Evolutionary conservation across 92 coral and sea anemone species (phyloP), one percentile per base, ranked within the genome.

Genomic region (Zoanthus sociatus): DNA sequence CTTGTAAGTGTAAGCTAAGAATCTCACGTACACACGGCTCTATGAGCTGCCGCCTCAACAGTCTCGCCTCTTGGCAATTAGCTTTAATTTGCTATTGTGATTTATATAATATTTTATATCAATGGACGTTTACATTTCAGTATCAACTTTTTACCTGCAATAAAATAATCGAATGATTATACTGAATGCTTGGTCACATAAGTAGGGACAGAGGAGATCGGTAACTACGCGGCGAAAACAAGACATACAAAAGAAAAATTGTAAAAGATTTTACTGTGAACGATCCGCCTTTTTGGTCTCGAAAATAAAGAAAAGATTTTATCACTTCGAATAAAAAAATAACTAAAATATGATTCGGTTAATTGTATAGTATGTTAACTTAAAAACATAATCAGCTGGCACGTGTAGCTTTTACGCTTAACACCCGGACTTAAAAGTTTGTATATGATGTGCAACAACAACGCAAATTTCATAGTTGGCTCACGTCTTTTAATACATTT

Each of bases 331-430:
- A 66, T 66, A 20, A 66, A 66, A 26, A 13, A 66, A 20, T 18
- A 13, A 13, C 18, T 66, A 66, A 66, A 21, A 13, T n/a, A 15
- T 66, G 18, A 18, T 11, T 32, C 18, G 18, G 71, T 66, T 32
- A 66, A 66, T 66, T 66, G 71, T 66, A 20, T 20, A 66, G 71
- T 66, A 17, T 12, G 69, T 63, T 13, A 66, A 15, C 7, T 66
- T 66, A 10, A 21, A 66, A 66, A 21, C 71, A 66, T 66, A 21
- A 66, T 17, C 71, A 66, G 71, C 71, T 66, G 71, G 71, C 71
- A 9, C 33, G 71, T 66, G 71, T 66, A 66, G 18, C 71, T 37
- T 18, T n/a, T 6, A n/a, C 42, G 71, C 71, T 66, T n/a, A 66
- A 18, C 33, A 66, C 71, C 71, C 71, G 42, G 31, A 66, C 71